These are phyloP conservation scores for Muraenolepis orangiensis DNA, from an alignment of 2,797 vertebrate species.

Conservation along the genomic window DNA sequence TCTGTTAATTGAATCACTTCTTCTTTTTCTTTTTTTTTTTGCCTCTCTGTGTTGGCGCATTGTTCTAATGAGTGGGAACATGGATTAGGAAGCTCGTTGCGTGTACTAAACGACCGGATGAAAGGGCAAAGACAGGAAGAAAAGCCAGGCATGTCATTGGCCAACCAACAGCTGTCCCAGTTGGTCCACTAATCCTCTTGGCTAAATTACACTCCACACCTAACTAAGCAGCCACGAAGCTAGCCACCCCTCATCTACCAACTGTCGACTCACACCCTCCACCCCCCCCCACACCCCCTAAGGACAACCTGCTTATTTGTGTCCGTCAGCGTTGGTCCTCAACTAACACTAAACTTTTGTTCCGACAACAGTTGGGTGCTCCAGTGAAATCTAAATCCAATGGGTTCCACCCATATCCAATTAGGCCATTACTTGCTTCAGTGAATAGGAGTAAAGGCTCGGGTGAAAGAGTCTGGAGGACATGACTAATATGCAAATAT, in stretches of 20 bases:
- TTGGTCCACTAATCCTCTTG: constrained; percentile 73
- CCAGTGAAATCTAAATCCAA: constrained; percentile 39
- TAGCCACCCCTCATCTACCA: constrained; percentile 65
- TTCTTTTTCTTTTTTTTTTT: no score
- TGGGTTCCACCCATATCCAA: constrained; percentile 8
- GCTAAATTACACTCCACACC: constrained; percentile 77
- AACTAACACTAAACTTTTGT: constrained; percentile 57
- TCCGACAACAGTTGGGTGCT: constrained; percentile 63
- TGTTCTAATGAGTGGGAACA: constrained; percentile 73
- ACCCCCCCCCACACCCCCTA: constrained; percentile 22
- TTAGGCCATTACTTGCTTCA: constrained; percentile 46
- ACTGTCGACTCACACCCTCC: constrained; percentile 61
- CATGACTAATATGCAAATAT: background rate
- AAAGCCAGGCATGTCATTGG: constrained; percentile 66
- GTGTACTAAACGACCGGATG: constrained; percentile 73
- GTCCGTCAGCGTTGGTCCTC: constrained; percentile 71
- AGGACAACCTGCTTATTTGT: constrained; percentile 72
- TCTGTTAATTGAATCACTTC: constrained; percentile 69
- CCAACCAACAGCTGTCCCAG: constrained; percentile 73
- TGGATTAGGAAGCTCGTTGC: constrained; percentile 71
- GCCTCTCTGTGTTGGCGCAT: constrained; percentile 58
- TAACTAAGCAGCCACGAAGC: constrained; percentile 68
- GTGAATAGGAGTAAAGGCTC: constrained; percentile 5
- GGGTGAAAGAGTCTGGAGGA: background rate
- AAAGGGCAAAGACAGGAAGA: constrained; percentile 66